Conservation (phyloP, 2,797 vertebrate genomes). For the Tamandua tetradactyla region DNA sequence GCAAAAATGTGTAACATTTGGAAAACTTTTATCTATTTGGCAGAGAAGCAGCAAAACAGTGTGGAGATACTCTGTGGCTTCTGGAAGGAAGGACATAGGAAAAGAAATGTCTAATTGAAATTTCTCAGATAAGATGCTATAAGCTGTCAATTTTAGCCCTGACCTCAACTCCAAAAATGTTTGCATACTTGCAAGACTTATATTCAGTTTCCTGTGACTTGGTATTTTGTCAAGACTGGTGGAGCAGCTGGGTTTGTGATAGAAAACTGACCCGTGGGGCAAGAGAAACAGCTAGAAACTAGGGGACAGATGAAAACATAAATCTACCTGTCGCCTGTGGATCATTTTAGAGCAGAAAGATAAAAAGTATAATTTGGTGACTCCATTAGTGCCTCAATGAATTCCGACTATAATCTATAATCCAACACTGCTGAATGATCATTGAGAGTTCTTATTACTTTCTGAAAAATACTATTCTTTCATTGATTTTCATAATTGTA, state of each 20-base stretch:
- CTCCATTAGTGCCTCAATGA: neutral
- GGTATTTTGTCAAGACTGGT: neutral
- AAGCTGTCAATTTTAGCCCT: neutral
- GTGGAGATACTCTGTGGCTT: neutral
- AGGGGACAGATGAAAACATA: neutral
- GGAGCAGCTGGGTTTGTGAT: neutral
- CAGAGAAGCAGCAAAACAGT: too few relatives aligned
- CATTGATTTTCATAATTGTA: conserved; percentile 38
- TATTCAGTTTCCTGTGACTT: neutral
- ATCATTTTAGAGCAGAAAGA: neutral
- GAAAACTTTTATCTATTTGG: too few relatives aligned
- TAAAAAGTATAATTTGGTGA: neutral
- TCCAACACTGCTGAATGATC: neutral
- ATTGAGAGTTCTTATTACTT: conserved; percentile 39
- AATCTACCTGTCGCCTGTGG: neutral
- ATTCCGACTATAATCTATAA: neutral
- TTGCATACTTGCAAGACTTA: neutral
- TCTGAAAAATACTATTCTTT: neutral
- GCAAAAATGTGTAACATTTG: too few relatives aligned
- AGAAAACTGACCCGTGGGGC: neutral
- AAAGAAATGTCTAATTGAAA: neutral
- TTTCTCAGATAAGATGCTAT: neutral
- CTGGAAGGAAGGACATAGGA: neutral
- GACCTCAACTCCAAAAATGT: neutral
- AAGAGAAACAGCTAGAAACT: neutral